Evolutionary conservation across 2,888 invertebrate species (phyloP).

Genomic region (Galerucella nymphaeae): DNA sequence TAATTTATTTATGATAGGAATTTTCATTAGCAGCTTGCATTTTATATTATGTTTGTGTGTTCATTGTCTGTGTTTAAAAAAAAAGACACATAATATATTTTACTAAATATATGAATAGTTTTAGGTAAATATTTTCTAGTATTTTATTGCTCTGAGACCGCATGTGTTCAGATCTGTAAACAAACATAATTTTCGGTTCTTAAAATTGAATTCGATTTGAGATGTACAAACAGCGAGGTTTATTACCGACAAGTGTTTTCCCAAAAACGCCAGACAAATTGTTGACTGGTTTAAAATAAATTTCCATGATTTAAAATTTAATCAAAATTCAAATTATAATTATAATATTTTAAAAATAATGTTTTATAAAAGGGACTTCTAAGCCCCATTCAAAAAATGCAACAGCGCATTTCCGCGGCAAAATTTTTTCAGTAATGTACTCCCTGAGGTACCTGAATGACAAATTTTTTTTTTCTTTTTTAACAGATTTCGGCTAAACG

Average conservation of each 20-base stretch:
- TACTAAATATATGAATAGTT: background rate
- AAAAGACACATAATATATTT: background rate
- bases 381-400: too few species aligned
- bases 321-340: too few species aligned
- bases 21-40: constrained; percentile 59
- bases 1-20: constrained; percentile 65
- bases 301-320: background rate
- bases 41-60: constrained; percentile 23
- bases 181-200: constrained; percentile 26
- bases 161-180: constrained; percentile 37
- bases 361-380: too few species aligned
- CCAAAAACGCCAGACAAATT: constrained; percentile 6
- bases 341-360: too few species aligned
- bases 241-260: constrained; percentile 35
- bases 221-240: constrained; percentile 33
- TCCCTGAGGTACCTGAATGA: too few species aligned
- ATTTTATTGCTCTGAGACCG: constrained; percentile 37
- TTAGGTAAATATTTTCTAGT: constrained; percentile 37
- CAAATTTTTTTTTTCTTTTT: too few species aligned
- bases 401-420: too few species aligned
- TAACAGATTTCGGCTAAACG: too few species aligned
- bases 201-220: constrained; percentile 34
- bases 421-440: too few species aligned
- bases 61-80: background rate
- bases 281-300: background rate